Percentiles rank a stretch among this genome's conserved stretches.
Conservation (phyloP, 2,888 invertebrate genomes). For the Thereva unica region DNA sequence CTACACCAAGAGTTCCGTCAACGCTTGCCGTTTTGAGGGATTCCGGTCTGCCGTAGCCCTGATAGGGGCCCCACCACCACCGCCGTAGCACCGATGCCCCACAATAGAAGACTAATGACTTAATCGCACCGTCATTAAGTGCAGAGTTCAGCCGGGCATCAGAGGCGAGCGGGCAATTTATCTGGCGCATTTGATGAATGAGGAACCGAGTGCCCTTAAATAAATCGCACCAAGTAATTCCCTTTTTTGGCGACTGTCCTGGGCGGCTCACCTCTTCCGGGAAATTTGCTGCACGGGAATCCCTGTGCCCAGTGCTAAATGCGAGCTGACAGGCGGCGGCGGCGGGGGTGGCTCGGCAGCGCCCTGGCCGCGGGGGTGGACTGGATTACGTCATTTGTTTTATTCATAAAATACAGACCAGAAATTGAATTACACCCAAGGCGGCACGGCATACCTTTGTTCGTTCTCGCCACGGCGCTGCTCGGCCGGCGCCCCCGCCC, state of each 20-base stretch:
- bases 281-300: too few relatives aligned
- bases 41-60: constrained; percentile 17
- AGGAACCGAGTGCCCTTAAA: constrained; percentile 39
- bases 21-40: constrained; percentile 19
- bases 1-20: constrained; percentile 15
- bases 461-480: too few relatives aligned
- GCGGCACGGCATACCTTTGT: too few relatives aligned
- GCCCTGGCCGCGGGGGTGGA: too few relatives aligned
- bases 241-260: constrained; percentile 35
- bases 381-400: too few relatives aligned
- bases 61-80: constrained; percentile 18
- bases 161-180: constrained; percentile 36
- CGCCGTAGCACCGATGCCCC: constrained; percentile 23
- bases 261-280: constrained; percentile 34
- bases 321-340: too few relatives aligned
- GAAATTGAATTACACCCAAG: too few relatives aligned
- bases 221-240: constrained; percentile 38
- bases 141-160: constrained; percentile 33
- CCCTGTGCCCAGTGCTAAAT: too few relatives aligned
- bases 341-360: too few relatives aligned
- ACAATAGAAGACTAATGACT: constrained; percentile 43
- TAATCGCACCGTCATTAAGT: constrained; percentile 41
- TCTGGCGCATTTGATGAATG: constrained; percentile 40
- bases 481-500: too few relatives aligned
- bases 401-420: too few relatives aligned